Evolutionary conservation across 2,113 vertebrate genomes (phyloP).

Genomic region (Paradoxurus hermaphroditus): DNA sequence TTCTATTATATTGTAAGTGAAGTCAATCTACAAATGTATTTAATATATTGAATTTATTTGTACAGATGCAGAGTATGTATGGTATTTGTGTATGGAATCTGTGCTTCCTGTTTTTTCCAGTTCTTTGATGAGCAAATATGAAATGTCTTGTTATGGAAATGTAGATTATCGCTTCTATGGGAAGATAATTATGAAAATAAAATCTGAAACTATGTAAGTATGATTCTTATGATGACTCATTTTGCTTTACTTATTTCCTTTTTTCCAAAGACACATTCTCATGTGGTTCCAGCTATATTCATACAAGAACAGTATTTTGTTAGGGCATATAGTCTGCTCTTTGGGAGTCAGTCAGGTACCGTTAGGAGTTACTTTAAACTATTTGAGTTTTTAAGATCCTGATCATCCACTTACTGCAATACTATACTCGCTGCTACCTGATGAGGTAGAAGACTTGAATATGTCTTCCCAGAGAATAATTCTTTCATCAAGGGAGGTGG

Average conservation of each 20-base stretch:
- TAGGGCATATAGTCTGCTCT: neutral
- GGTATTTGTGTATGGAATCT: slow-evolving; percentile 74
- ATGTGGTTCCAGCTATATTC: neutral
- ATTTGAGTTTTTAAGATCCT: neutral
- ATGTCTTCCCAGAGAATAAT: neutral
- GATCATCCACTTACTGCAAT: neutral
- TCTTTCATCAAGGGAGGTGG: neutral
- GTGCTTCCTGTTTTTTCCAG: slow-evolving; percentile 73
- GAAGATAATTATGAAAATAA: slow-evolving; percentile 80
- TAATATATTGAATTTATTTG: slow-evolving; percentile 71
- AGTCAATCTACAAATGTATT: slow-evolving; percentile 58
- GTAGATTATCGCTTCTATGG: slow-evolving; percentile 64
- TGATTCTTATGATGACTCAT: neutral
- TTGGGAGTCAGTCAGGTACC: neutral
- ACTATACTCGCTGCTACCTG: neutral
- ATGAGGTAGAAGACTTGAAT: neutral
- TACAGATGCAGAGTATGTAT: slow-evolving; percentile 62
- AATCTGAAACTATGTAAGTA: slow-evolving; percentile 51
- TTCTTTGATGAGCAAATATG: slow-evolving; percentile 71
- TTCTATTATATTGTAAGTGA: slow-evolving; percentile 54
- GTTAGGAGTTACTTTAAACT: neutral
- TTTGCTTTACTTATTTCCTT: slow-evolving; percentile 23
- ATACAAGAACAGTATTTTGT: neutral
- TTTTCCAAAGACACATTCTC: neutral
- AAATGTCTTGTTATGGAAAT: slow-evolving; percentile 75